phyloP scores from a whole-genome alignment of 2,888 invertebrate species.

The Ochropleura plecta region DNA sequence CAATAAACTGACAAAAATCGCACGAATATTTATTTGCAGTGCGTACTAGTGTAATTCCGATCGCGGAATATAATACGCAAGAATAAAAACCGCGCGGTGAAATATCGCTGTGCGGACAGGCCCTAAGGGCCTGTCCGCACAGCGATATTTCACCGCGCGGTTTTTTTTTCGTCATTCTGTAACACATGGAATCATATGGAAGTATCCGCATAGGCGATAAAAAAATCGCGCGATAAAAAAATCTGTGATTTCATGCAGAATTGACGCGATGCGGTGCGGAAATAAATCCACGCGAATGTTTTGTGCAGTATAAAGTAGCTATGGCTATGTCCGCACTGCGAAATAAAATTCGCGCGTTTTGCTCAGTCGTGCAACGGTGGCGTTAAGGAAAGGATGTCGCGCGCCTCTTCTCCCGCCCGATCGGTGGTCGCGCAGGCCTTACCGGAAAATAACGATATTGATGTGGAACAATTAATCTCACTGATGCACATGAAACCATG shows the following conservation, averaged over 20 bases:
- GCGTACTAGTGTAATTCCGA: too few species aligned
- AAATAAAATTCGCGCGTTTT: not conserved
- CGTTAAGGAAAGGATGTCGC: not conserved
- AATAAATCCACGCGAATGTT: slow-evolving; percentile 1
- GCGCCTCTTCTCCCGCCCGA: slow-evolving; percentile 1
- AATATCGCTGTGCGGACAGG: not conserved
- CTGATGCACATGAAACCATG: slow-evolving; percentile 2
- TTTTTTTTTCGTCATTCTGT: slow-evolving; percentile 1
- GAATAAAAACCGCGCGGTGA: not conserved
- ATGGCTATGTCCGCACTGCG: not conserved
- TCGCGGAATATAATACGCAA: too few species aligned
- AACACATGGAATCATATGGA: not conserved
- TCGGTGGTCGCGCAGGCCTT: not conserved
- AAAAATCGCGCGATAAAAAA: too few species aligned
- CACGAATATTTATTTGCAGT: too few species aligned
- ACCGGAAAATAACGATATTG: not conserved
- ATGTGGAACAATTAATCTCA: not conserved
- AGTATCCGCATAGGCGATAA: too few species aligned
- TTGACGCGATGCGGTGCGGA: not conserved
- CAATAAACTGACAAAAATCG: too few species aligned
- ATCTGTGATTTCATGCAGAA: not conserved
- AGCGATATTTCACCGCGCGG: not conserved
- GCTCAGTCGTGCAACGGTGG: not conserved
- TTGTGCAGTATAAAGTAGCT: slow-evolving; percentile 1
- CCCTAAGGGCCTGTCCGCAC: too few species aligned